phyloP scores from a whole-genome alignment of 2,797 vertebrate species.

The Sternarchorhynchus goeldii region DNA sequence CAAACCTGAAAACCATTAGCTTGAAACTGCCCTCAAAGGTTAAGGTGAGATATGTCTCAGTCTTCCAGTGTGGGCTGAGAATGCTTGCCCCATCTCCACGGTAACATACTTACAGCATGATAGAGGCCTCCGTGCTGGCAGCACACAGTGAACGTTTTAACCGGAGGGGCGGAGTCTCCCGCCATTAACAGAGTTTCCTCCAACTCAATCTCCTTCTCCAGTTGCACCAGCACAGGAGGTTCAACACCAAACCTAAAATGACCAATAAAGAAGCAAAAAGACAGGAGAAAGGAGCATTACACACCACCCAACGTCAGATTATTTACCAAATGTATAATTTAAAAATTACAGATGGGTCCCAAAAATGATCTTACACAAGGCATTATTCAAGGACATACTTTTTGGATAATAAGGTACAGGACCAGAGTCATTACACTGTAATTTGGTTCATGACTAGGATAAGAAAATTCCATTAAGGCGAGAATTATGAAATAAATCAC shows the following conservation, averaged over 20 bases:
- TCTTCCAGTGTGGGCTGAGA: not conserved
- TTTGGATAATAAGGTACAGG: no score
- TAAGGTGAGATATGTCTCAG: not conserved
- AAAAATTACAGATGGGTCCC: no score
- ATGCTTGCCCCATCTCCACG: not conserved
- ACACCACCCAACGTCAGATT: no score
- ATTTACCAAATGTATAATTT: no score
- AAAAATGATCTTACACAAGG: no score
- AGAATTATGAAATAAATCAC: not conserved
- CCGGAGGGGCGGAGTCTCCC: slow-evolving; percentile 77
- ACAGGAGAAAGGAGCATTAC: no score
- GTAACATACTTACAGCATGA: slow-evolving; percentile 67
- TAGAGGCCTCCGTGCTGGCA: slow-evolving; percentile 89
- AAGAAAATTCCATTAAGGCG: no score
- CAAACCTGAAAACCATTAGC: no score
- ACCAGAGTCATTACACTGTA: no score
- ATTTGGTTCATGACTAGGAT: no score
- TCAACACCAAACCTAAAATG: slow-evolving; percentile 89
- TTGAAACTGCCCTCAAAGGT: not conserved
- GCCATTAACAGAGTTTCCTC: slow-evolving; percentile 89
- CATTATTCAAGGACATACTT: no score
- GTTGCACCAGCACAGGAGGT: slow-evolving; percentile 92
- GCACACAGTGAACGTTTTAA: slow-evolving; percentile 87
- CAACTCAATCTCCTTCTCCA: slow-evolving; percentile 97
- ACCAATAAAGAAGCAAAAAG: slow-evolving; percentile 32